phyloP scores from a whole-genome alignment of 2,797 vertebrate genomes.

The Onychomys torridus region DNA sequence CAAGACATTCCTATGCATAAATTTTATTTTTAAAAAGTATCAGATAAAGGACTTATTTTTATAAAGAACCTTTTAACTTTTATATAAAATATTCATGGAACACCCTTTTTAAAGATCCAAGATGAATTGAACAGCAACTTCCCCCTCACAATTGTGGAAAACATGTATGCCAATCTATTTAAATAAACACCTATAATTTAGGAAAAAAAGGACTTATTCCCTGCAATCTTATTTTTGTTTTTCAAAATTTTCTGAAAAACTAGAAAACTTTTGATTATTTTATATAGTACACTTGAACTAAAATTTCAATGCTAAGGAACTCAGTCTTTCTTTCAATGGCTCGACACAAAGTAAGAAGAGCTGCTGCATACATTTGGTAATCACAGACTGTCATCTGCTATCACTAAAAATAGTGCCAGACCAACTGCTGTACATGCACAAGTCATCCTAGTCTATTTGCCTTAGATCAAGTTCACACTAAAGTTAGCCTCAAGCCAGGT shows the following conservation, averaged over 20 bases:
- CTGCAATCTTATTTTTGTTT: neutral
- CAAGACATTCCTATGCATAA: neutral
- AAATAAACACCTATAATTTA: conserved; percentile 15
- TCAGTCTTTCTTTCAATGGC: conserved; percentile 65
- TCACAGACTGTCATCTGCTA: conserved; percentile 88
- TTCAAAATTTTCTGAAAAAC: neutral
- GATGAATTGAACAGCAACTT: conserved; percentile 18
- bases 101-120: conserved; percentile 37
- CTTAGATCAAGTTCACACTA: conserved; percentile 74
- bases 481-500: conserved; percentile 40
- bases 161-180: neutral
- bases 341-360: conserved; percentile 84
- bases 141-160: neutral
- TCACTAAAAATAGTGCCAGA: conserved; percentile 93
- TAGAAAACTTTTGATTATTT: conserved; percentile 30
- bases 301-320: conserved; percentile 54
- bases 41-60: neutral
- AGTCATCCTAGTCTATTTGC: conserved; percentile 86
- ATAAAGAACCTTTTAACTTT: neutral
- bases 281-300: conserved; percentile 27
- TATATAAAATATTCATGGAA: conserved; percentile 13
- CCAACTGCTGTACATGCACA: conserved; percentile 84
- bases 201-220: neutral
- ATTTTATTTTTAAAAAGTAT: too few species aligned
- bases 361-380: conserved; percentile 92